phyloP scores from a whole-genome alignment of 2,797 vertebrate genomes.

The Danio choprae region DNA sequence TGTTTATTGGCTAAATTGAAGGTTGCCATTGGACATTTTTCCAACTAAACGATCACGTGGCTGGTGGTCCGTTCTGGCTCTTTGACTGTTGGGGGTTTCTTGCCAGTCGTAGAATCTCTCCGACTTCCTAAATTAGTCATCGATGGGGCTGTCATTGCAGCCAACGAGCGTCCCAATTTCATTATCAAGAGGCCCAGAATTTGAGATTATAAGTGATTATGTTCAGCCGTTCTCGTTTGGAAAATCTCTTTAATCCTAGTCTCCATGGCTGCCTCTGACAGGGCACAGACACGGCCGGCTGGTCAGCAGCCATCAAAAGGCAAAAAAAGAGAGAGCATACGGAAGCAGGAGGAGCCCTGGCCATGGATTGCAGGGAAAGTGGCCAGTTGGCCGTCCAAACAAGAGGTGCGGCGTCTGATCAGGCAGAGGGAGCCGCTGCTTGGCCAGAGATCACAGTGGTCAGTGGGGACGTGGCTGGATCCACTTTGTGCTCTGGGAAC shows the following conservation, averaged over 20 bases:
- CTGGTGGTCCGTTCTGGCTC: conserved; percentile 43
- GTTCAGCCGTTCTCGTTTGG: conserved; percentile 73
- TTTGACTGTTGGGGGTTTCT: conserved; percentile 53
- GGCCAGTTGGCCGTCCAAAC: conserved; percentile 80
- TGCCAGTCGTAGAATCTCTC: conserved; percentile 60
- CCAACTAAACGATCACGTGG: conserved; percentile 55
- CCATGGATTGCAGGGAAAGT: conserved; percentile 69
- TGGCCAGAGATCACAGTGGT: conserved; percentile 84
- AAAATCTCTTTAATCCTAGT: conserved; percentile 63
- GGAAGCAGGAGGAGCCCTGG: conserved; percentile 82
- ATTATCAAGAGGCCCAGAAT: conserved; percentile 81
- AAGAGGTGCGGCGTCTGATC: conserved; percentile 81
- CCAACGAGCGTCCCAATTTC: conserved; percentile 70
- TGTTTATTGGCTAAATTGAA: conserved; percentile 65
- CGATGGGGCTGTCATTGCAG: conserved; percentile 66
- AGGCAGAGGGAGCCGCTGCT: conserved; percentile 78
- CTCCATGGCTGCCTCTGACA: conserved; percentile 73
- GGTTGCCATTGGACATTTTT: conserved; percentile 51
- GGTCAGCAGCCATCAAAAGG: conserved; percentile 74
- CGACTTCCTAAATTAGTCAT: conserved; percentile 69
- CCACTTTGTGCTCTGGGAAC: conserved; percentile 67
- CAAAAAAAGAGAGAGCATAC: conserved; percentile 82
- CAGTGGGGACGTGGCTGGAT: conserved; percentile 79
- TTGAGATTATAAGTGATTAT: conserved; percentile 84
- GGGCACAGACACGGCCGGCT: conserved; percentile 71